Percentiles rank a stretch among this genome's conserved stretches.
These are phyloP conservation scores for Anhinga rufa DNA, from an alignment of 2,113 vertebrate species.

Conservation along the genomic window DNA sequence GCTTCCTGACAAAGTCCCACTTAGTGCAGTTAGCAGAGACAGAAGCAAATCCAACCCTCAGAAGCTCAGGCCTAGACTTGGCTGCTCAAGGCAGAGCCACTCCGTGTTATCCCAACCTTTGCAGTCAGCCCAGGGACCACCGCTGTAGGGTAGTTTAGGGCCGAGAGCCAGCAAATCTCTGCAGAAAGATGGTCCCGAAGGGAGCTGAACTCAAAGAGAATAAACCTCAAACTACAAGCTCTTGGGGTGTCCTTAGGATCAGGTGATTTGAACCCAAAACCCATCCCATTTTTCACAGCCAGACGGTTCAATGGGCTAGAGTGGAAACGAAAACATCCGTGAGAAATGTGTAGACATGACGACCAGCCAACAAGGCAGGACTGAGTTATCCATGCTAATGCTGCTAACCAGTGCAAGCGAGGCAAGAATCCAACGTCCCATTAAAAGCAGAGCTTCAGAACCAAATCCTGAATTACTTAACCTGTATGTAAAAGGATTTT, in stretches of 20 bases:
- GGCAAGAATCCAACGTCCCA: background rate
- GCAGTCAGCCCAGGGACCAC: background rate
- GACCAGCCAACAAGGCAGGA: background rate
- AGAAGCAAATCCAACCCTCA: background rate
- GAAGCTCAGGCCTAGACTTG: background rate
- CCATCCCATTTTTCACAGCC: constrained; percentile 31
- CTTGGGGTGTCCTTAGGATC: background rate
- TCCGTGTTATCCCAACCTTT: background rate
- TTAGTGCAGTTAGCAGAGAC: background rate
- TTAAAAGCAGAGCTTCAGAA: background rate
- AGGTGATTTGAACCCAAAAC: background rate
- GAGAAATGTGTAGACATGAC: constrained; percentile 79
- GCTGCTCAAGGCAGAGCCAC: background rate
- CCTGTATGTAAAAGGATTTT: background rate
- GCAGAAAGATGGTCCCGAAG: background rate
- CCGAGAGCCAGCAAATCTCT: background rate
- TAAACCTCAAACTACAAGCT: background rate
- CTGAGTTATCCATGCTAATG: background rate
- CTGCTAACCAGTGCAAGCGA: background rate
- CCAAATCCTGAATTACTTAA: background rate
- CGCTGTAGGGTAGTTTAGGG: background rate
- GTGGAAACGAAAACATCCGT: constrained; percentile 75
- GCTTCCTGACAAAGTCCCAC: background rate
- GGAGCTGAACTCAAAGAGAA: background rate
- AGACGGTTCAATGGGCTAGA: constrained; percentile 79